These are phyloP conservation scores for Tetanocera ferruginea DNA, from an alignment of 2,888 invertebrate species.

Conservation along the genomic window DNA sequence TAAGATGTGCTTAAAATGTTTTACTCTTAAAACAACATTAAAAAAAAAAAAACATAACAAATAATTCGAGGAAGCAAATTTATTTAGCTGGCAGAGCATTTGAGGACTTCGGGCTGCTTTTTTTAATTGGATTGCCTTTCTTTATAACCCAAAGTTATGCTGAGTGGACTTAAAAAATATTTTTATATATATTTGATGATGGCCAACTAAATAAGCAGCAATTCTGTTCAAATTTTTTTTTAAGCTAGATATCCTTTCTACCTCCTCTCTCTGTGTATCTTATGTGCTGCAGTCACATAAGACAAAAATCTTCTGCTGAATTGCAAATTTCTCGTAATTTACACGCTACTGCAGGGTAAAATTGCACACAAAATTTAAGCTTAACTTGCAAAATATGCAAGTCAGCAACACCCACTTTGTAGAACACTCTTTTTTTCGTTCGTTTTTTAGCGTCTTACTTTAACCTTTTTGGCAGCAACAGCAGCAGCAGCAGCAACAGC, in stretches of 20 bases:
- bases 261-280: too few species aligned
- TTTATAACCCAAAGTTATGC: too few species aligned
- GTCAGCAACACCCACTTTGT: constrained; percentile 45
- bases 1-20: background rate
- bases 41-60: too few species aligned
- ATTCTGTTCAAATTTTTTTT: too few species aligned
- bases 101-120: too few species aligned
- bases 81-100: too few species aligned
- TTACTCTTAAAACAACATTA: background rate
- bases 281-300: background rate
- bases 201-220: too few species aligned
- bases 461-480: constrained; percentile 16
- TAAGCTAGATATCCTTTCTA: too few species aligned
- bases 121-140: too few species aligned
- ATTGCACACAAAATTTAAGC: constrained; percentile 24
- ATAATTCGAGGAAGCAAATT: too few species aligned
- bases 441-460: constrained; percentile 27
- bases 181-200: too few species aligned
- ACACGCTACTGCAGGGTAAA: constrained; percentile 49
- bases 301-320: constrained; percentile 43
- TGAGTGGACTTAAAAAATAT: too few species aligned
- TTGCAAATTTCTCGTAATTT: constrained; percentile 50
- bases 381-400: constrained; percentile 28
- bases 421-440: background rate
- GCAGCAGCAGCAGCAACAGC: background rate